Evolutionary conservation across 2,888 invertebrate species (phyloP).

Genomic region (Dryomyza anilis): DNA sequence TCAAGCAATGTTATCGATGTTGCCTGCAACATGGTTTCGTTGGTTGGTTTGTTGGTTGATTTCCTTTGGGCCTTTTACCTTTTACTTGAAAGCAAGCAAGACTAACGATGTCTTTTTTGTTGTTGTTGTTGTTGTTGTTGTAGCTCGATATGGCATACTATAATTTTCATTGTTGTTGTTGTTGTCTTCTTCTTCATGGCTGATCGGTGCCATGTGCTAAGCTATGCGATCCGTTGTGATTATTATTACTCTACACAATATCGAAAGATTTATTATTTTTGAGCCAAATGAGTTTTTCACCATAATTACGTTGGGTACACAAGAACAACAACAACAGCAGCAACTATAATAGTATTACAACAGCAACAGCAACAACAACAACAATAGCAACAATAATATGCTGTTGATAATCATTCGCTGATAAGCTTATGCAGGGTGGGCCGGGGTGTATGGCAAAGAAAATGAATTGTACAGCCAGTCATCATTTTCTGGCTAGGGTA

Average conservation of each 20-base stretch:
- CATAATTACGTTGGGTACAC: conserved; percentile 14
- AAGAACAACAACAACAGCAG: conserved; percentile 1
- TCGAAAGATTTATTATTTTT: conserved; percentile 20
- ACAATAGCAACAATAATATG: no score
- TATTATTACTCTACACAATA: neutral
- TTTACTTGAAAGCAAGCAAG: no score
- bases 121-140: neutral
- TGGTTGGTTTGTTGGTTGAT: no score
- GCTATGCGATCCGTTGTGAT: neutral
- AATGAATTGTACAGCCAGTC: no score
- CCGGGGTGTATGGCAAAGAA: no score
- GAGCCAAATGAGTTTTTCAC: conserved; percentile 17
- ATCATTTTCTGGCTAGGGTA: no score
- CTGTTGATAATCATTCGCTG: no score
- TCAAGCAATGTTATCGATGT: neutral
- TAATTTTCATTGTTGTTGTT: conserved; percentile 1
- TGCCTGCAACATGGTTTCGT: neutral
- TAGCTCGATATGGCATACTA: no score
- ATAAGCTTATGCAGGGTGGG: no score
- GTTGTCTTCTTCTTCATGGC: neutral
- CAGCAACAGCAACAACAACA: neutral
- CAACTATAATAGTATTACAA: conserved; percentile 5
- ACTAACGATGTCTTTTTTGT: neutral
- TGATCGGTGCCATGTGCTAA: neutral
- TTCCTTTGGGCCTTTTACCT: neutral